Evolutionary conservation across 2,113 vertebrate species (phyloP), one percentile per base, ranked within the genome.

Genomic region (Mugil cephalus): DNA sequence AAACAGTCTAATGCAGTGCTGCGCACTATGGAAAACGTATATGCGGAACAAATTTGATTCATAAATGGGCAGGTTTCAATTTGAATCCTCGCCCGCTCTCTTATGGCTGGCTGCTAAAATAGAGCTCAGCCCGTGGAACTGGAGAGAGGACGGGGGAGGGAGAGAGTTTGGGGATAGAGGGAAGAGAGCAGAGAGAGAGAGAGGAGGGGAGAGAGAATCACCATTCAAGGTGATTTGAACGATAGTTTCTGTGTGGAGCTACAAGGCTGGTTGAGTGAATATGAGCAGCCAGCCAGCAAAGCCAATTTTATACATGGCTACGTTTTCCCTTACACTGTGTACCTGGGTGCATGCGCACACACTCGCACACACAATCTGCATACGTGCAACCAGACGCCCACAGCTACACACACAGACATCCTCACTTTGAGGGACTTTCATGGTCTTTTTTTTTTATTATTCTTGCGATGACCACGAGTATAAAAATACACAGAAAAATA

Each of bases 31-130:
- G 86, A 89, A 92, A 91, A 89, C 82, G 86, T 83, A 89, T 87
- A 91, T 11, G 81, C 84, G 74, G 88, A 92, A 91, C 91, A 92
- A 93, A 92, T 93, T 82, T 82, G 77, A 92, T 92, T 93, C 88
- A 89, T 91, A 94, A 93, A 93, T 84, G 83, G 83, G 70, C 88
- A 91, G 84, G 89, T 92, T 93, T 93, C 87, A 87, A 89, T 90
- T 91, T 91, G 70, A 92, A 82, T 87, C 61, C 59, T 69, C 8
- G 69, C 81, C 81, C 73, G 77, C 86, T 77, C 82, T 84, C 74
- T 70, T 80, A 83, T 74, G 81, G 86, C 77, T 74, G 84, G 84
- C 87, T 85, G 84, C 86, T 85, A 79, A 93, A 91, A 92, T 88
- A 79, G 85, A 89, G 88, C 84, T 85, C 69, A 81, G 65, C 52